phyloP scores from a whole-genome alignment of 2,113 vertebrate species.

The Festucalex cinctus region DNA sequence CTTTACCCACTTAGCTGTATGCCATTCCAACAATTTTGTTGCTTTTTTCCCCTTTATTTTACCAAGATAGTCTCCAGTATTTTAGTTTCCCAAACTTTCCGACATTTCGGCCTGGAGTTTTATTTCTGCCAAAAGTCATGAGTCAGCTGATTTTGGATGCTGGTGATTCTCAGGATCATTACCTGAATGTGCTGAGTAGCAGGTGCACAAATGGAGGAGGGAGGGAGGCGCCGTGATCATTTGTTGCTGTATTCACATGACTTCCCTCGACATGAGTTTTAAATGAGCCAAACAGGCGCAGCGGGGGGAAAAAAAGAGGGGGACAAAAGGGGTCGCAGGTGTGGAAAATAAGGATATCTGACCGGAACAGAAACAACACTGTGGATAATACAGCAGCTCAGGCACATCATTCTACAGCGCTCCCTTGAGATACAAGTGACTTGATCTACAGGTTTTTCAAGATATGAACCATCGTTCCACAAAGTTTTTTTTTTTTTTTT shows the following conservation, averaged over 20 bases:
- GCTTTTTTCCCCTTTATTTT: neutral
- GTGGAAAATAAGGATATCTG: constrained; percentile 40
- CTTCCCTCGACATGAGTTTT: constrained; percentile 34
- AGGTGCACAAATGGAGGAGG: constrained; percentile 38
- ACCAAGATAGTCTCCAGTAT: neutral
- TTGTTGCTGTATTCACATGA: constrained; percentile 40
- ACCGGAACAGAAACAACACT: constrained; percentile 24
- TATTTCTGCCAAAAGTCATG: constrained; percentile 14
- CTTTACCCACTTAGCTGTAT: neutral
- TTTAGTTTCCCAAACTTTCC: neutral
- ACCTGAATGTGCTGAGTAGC: constrained; percentile 39
- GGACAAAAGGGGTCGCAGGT: constrained; percentile 36
- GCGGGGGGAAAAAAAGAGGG: neutral
- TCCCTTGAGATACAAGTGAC: neutral
- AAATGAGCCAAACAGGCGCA: constrained; percentile 7
- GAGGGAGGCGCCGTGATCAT: constrained; percentile 36
- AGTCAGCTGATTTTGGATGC: constrained; percentile 27
- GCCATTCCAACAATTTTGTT: neutral
- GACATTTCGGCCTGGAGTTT: constrained; percentile 5
- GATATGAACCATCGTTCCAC: too few species aligned
- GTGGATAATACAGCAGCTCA: neutral
- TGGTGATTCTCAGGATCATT: constrained; percentile 45
- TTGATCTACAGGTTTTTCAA: neutral
- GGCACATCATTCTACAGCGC: neutral
- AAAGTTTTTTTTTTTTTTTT: too few species aligned